Conservation (phyloP, 23 tunicate genomes). For the Trididemnum clinides region DNA sequence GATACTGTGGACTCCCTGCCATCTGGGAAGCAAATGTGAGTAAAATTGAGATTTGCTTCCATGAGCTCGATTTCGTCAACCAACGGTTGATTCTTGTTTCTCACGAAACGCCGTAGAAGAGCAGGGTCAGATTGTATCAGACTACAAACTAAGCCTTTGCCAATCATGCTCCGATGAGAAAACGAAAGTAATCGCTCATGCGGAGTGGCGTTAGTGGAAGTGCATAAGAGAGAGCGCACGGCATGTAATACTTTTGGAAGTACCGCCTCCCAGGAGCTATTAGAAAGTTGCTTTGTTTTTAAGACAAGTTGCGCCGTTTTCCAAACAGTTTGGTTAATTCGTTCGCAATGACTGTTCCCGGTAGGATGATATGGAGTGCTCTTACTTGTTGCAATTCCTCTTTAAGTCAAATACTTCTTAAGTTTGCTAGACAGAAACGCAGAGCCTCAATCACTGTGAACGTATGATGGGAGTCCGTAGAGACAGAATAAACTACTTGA, state of each 20-base stretch:
- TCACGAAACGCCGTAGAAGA: constrained; percentile 2
- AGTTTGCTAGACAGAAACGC: constrained; percentile 1
- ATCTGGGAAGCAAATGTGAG: no score
- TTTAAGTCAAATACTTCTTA: not conserved
- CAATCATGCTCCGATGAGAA: not conserved
- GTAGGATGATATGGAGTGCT: constrained; percentile 19
- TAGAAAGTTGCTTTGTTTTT: not conserved
- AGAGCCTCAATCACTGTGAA: no score
- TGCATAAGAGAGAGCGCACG: constrained; percentile 1
- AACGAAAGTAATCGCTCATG: constrained; percentile 9
- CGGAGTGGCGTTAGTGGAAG: constrained; percentile 19
- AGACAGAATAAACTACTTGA: no score
- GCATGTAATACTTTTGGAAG: constrained; percentile 12
- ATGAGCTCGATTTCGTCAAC: no score
- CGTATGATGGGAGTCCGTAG: no score
- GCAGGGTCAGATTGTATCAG: not conserved
- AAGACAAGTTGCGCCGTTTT: not conserved
- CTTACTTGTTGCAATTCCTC: constrained; percentile 22
- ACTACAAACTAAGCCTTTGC: not conserved
- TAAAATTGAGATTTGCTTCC: no score
- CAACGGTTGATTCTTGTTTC: no score
- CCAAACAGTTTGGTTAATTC: not conserved
- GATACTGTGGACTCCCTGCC: no score
- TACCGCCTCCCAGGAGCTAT: not conserved
- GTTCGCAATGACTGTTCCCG: not conserved